phyloP scores from a whole-genome alignment of 1,140 invertebrate species.

The Dreissena rostriformis region DNA sequence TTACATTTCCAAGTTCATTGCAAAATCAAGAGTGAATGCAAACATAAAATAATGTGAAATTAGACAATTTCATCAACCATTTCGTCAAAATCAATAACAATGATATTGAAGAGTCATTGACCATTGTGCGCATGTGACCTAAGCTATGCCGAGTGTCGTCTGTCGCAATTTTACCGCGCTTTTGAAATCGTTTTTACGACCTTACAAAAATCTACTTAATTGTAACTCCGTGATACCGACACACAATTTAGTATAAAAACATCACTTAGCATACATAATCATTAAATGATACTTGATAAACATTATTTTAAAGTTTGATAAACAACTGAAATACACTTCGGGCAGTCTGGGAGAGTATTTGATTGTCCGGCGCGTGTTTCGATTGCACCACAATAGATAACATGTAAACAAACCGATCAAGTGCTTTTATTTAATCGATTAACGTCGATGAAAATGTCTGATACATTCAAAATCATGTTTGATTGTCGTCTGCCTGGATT shows the following conservation, averaged over 20 bases:
- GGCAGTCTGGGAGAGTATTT: constrained; percentile 35
- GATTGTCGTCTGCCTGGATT: neutral
- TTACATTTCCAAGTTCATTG: too few relatives aligned
- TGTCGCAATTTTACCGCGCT: too few relatives aligned
- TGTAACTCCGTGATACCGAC: constrained; percentile 15
- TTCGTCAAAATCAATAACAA: too few relatives aligned
- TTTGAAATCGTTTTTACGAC: too few relatives aligned
- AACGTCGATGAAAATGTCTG: neutral
- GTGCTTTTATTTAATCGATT: constrained; percentile 21
- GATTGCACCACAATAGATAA: constrained; percentile 6
- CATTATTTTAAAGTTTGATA: constrained; percentile 19
- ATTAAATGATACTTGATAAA: constrained; percentile 9
- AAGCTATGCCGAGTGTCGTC: too few relatives aligned
- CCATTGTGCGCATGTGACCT: too few relatives aligned
- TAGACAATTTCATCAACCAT: too few relatives aligned
- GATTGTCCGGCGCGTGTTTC: constrained; percentile 27
- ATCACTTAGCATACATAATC: constrained; percentile 54
- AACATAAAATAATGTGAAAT: too few relatives aligned
- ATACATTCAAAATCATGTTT: neutral
- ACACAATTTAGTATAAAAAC: constrained; percentile 38
- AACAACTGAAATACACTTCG: neutral
- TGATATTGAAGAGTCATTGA: too few relatives aligned
- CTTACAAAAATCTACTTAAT: too few relatives aligned
- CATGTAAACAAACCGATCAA: constrained; percentile 40
- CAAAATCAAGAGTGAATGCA: too few relatives aligned